phyloP scores from a whole-genome alignment of 2,888 invertebrate species.

The Eupsilia transversa region DNA sequence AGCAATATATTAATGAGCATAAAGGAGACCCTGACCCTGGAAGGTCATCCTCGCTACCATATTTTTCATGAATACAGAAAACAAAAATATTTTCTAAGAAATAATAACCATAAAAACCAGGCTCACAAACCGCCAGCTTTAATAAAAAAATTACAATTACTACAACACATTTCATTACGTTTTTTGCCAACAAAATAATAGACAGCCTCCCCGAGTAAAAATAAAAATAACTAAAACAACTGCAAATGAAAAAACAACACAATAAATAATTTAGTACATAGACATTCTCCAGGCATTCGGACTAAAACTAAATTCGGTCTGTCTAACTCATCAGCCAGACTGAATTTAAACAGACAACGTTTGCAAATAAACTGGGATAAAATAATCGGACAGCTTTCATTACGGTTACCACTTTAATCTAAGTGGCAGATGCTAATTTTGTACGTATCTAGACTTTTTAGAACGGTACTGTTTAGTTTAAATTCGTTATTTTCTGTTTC shows the following conservation, averaged over 20 bases:
- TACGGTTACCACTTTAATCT: conserved; percentile 12
- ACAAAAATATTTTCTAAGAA: not conserved
- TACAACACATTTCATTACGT: not conserved
- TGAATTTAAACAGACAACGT: conserved; percentile 33
- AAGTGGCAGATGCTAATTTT: conserved; percentile 45
- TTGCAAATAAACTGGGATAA: conserved; percentile 30
- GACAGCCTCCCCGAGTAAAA: not conserved
- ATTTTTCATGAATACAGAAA: not conserved
- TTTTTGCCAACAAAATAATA: not conserved
- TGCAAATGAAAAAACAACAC: conserved; percentile 21
- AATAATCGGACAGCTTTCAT: conserved; percentile 33
- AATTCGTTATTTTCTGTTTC: conserved; percentile 13
- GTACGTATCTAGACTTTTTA: conserved; percentile 31
- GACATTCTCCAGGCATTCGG: conserved; percentile 19
- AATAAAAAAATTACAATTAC: not conserved
- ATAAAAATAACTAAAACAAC: not conserved
- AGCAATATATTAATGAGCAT: not conserved
- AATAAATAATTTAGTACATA: not conserved
- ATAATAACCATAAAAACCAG: not conserved
- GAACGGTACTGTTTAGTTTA: not conserved
- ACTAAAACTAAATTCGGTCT: conserved; percentile 20
- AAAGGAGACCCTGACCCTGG: too few relatives aligned
- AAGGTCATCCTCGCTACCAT: not conserved
- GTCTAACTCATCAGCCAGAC: conserved; percentile 17
- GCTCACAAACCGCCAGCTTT: not conserved